Evolutionary conservation across 2,888 invertebrate genomes (phyloP), one percentile per base, ranked within the genome.

Genomic region (Trichogramma dendrolimi): DNA sequence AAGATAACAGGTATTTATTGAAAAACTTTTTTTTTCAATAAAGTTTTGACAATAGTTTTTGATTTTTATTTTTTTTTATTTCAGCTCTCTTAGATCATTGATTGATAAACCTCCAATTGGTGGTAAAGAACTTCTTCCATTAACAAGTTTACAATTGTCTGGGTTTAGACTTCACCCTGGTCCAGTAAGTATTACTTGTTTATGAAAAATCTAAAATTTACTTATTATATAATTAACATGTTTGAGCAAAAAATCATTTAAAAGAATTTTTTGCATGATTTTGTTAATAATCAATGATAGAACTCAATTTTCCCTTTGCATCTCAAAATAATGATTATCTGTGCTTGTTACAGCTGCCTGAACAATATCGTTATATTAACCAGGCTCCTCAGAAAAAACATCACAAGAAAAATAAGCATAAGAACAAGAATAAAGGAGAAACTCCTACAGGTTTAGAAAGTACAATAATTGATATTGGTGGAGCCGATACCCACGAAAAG

Each of bases 41-140:
- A 11, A 41, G 2, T 51, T 44, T 44, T 4, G 6, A 40, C 42
- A 54, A 38, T 55, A 27, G 41, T 55, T 27, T 48, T 54, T 62
- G 42, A 52, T 49, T 4, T 50, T 40, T 64, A 11, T n/a, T 11
- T 55, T 56, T 47, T 59, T 55, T 58, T 66, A 63, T 69, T 71
- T 85, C 77, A 96, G 96, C 81, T 94, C 95, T 3, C 80, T 96
- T 68, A 86, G 95, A 58, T 94, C 94, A 58, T 90, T 97, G 38
- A 96, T 97, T 75, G 97, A 96, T 66, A 96, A 96, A 79, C 94
- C 96, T n/a, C 93, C 94, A 5, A 94, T 96, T 67, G 90, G 90
- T 63, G 95, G 95, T 5, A 93, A 92, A 76, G 96, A 96, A 79
- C 81, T 96, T 68, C 79, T n/a, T 70, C 93, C 93, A 27, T 80